A percentile compares a stretch with the other conserved stretches of the same genome.
phyloP scores from a whole-genome alignment of 2,113 vertebrate genomes.

The Anthoscopus minutus region DNA sequence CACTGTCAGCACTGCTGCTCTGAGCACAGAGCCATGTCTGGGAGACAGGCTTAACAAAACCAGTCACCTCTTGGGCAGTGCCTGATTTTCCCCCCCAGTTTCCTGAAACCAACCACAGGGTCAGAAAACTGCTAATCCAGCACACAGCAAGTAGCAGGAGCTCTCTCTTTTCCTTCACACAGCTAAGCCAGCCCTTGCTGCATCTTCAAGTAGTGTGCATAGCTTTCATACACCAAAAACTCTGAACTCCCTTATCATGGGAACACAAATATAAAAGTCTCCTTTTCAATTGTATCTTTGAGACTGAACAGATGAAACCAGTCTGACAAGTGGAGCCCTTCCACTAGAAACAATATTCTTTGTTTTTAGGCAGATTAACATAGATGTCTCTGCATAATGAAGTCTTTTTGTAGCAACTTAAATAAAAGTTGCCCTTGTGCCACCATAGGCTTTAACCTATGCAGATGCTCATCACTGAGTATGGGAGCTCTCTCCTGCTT shows the following conservation, averaged over 20 bases:
- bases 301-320: background rate
- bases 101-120: background rate
- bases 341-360: background rate
- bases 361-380: background rate
- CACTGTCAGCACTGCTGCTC: background rate
- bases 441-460: background rate
- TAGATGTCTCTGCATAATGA: background rate
- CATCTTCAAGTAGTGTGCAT: rapidly evolving
- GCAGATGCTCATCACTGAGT: background rate
- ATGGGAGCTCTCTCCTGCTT: background rate
- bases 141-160: background rate
- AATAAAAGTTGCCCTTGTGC: background rate
- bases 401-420: background rate
- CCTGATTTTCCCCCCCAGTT: background rate
- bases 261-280: background rate
- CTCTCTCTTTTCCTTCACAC: background rate
- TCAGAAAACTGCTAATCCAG: background rate
- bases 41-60: background rate
- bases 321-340: background rate
- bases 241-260: rapidly evolving
- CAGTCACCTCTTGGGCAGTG: background rate
- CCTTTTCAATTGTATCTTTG: background rate
- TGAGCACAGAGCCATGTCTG: background rate
- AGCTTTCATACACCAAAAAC: background rate
- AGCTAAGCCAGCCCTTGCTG: background rate